A percentile compares a stretch with the other conserved stretches of the same genome.
Conservation (phyloP, 2,113 vertebrate species). For the Delphinus delphis region DNA sequence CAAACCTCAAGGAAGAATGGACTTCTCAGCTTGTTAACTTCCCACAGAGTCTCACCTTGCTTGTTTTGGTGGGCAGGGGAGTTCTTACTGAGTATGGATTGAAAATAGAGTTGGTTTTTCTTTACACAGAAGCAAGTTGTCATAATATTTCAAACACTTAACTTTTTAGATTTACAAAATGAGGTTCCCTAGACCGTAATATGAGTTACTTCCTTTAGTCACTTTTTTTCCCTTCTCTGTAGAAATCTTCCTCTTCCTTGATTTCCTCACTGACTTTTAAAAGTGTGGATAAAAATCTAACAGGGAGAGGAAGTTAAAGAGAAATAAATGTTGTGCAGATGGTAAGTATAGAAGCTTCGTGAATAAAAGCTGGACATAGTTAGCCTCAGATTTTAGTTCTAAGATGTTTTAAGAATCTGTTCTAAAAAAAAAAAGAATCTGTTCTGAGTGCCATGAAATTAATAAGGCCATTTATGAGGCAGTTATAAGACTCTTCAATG, state of each 20-base stretch:
- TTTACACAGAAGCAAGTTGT: neutral
- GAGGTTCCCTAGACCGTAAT: neutral
- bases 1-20: neutral
- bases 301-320: neutral
- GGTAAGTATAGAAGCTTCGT: neutral
- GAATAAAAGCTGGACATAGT: neutral
- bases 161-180: neutral
- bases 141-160: neutral
- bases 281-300: neutral
- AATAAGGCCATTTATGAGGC: neutral
- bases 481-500: neutral
- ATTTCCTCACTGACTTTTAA: neutral
- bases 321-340: neutral
- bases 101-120: neutral
- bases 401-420: neutral
- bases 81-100: neutral
- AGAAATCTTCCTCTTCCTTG: neutral
- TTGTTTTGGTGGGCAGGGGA: neutral
- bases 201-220: neutral
- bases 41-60: neutral
- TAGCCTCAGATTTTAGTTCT: neutral
- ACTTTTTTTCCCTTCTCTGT: neutral
- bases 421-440: neutral
- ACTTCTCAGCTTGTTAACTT: neutral
- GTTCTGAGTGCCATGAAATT: slow-evolving; percentile 14